Conservation (phyloP, 1,140 invertebrate genomes). For the Drusus annulatus region DNA sequence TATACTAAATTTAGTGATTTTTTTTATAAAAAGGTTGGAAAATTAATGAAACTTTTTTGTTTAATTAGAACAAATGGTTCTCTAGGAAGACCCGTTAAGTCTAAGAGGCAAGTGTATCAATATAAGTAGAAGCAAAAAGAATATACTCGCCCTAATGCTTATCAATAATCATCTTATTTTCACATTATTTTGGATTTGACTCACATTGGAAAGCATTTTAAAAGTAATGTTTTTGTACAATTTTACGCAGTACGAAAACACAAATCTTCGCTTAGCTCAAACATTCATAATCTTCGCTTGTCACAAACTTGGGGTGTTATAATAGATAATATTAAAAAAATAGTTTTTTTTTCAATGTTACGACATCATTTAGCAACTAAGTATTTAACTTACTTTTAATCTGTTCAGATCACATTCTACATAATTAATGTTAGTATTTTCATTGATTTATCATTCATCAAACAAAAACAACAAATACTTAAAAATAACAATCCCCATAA, state of each 20-base stretch:
- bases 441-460: constrained; percentile 84
- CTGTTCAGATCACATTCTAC: constrained; percentile 64
- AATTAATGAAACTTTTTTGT: constrained; percentile 61
- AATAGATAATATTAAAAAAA: not conserved
- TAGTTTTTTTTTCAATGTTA: constrained; percentile 9
- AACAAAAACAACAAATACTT: constrained; percentile 82
- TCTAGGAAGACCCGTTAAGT: constrained; percentile 71
- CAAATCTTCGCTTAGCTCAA: constrained; percentile 32
- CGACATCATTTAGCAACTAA: constrained; percentile 43
- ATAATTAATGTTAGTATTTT: constrained; percentile 79
- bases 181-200: constrained; percentile 27
- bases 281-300: constrained; percentile 22
- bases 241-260: constrained; percentile 22
- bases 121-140: constrained; percentile 68
- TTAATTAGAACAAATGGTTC: constrained; percentile 70
- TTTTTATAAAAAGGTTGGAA: too few species aligned
- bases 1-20: too few species aligned
- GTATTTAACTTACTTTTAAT: constrained; percentile 31
- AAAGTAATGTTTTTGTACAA: not conserved
- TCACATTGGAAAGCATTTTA: constrained; percentile 20
- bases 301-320: constrained; percentile 28
- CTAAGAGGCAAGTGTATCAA: constrained; percentile 74
- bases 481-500: constrained; percentile 61
- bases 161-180: constrained; percentile 63
- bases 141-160: constrained; percentile 72